Evolutionary conservation across 2,888 invertebrate genomes (phyloP), one percentile per base, ranked within the genome.

Genomic region (Pimpla rufipes): DNA sequence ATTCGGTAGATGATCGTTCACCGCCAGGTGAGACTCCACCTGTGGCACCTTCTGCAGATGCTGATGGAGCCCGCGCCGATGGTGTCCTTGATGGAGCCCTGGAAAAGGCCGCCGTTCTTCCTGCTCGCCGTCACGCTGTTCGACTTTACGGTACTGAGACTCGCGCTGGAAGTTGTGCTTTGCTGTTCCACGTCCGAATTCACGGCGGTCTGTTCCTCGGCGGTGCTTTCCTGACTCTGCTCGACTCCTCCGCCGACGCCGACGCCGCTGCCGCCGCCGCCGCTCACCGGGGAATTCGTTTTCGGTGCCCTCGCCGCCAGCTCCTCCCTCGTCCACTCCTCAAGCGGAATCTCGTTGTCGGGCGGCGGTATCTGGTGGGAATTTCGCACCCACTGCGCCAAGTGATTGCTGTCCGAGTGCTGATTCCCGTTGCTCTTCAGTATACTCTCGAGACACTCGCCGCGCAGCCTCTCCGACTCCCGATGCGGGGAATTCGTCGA

Each of bases 1-100:
- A 74, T 74, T 83, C 68, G 77, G 62, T 62, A 70, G 68, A 80
- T 71, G 59, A 68, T 80, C 73, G 59, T 83, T 83, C 83, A 80
- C 76, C 79, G 77, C 79, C 70, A 81, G 79, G 82, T 80, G 85
- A 85, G 80, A 85, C 87, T 87, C 85, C 88, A 93, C 93, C 93
- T 93, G 89, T 93, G 93, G 83, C 93, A 93, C 86, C 91, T 90
- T 85, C 90, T 90, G 82, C 93, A 93, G 62, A 93, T 93, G 81
- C 88, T 93, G 79, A 93, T 92, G 42, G 93, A 91, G 13, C 89
- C 85, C 37, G 87, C 87, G 16, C 79, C 66, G 0, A 88, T 87
- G 64, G 90, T 90, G 40, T 93, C 93, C 71, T 88, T 91, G 75
- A 70, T 66, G 16, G 50, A 5, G 57, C 76, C 70, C 62, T 83